phyloP scores from a whole-genome alignment of 2,888 invertebrate species.

The Netelia melanura region DNA sequence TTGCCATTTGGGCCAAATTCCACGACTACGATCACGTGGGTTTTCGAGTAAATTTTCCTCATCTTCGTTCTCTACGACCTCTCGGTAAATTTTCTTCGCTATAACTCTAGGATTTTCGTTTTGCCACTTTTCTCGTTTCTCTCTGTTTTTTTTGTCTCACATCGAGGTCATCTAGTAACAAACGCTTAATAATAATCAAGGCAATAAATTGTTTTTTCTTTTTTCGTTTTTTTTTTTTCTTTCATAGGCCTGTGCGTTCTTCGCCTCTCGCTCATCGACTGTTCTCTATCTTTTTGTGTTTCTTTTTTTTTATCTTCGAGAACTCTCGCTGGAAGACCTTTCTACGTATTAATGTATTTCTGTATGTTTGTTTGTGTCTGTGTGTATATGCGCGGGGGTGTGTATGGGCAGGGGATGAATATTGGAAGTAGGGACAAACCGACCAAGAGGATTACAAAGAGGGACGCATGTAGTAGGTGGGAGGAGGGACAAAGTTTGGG shows the following conservation, averaged over 20 bases:
- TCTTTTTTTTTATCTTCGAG: conserved; percentile 31
- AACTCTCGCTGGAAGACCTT: conserved; percentile 67
- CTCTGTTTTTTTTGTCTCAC: conserved; percentile 38
- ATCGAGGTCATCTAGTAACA: conserved; percentile 69
- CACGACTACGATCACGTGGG: conserved; percentile 36
- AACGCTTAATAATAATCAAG: conserved; percentile 70
- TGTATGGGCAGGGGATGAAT: too few relatives aligned
- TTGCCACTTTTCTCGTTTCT: conserved; percentile 41
- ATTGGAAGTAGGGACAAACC: conserved; percentile 26
- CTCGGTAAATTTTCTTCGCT: conserved; percentile 34
- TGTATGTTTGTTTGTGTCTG: background rate
- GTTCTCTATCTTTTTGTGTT: conserved; percentile 1
- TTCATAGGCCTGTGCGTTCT: conserved; percentile 56
- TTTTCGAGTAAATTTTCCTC: conserved; percentile 41
- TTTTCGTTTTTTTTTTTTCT: conserved; percentile 31
- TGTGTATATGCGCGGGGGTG: background rate
- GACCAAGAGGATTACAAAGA: conserved; percentile 40
- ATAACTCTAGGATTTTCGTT: conserved; percentile 34
- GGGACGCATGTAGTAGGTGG: background rate
- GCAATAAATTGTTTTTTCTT: conserved; percentile 64
- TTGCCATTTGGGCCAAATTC: conserved; percentile 9
- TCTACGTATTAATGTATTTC: conserved; percentile 53
- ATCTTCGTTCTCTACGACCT: conserved; percentile 45
- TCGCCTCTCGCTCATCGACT: background rate
- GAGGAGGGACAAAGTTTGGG: background rate